Base-by-base conservation (phyloP, 2,113 vertebrate species). In the Corapipo altera region DNA sequence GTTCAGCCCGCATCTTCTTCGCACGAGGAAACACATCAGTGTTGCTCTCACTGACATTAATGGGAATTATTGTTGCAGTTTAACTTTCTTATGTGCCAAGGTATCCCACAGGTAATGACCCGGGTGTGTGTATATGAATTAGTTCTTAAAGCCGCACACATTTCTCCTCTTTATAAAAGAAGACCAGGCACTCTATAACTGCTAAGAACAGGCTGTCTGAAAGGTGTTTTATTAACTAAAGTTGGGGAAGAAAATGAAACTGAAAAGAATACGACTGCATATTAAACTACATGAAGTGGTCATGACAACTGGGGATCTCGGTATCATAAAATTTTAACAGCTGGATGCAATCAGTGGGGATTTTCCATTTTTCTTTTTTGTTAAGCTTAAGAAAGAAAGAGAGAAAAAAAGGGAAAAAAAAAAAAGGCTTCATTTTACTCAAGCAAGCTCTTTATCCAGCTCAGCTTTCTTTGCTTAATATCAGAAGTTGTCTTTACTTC, bases 191-290 rank as follows among this genome's bases (percentile, higher is more conserved):
- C 57, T 84, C 73, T 57, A 15, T 90, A 91, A 82, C 76, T 67
- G 62, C 91, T 86, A 80, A 55, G 88, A 93, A 83, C 93, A 90
- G 86, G 66, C 95, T 94, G 83, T 91, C 88, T 91, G 93, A 81
- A 84, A 97, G 95, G 96, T 96, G 92, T 96, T 96, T 96, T 96
- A 97, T 93, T 96, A 96, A 96, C 93, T 96, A 27, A 89, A 94
- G 85, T 81, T 76, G 48, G 73, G 91, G 91, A 84, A 94, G 93
- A 97, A 96, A 96, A 94, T 94, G 91, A 96, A 97, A 94, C 92
- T 95, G 96, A 93, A 96, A 96, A 96, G 83, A 96, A 95, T 95
- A 93, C 24, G 57, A 93, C 88, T 66, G 73, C 80, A 70, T 95
- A 95, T 95, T 94, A 95, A 96, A 95, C 91, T 94, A 69, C 91